phyloP scores from a whole-genome alignment of 2,113 vertebrate species.

The Apodemus sylvaticus region DNA sequence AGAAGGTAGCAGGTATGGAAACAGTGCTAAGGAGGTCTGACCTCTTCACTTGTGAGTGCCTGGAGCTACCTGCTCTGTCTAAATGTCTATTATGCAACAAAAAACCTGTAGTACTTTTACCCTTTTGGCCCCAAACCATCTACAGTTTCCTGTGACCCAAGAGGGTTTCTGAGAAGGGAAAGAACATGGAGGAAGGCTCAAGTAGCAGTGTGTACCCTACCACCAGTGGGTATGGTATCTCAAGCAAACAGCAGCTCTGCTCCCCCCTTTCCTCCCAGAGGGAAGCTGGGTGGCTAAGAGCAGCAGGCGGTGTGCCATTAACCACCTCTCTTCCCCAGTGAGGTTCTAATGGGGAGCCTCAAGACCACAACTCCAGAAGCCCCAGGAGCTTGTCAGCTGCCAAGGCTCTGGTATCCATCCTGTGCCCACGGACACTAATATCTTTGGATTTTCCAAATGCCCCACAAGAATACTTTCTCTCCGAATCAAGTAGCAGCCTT shows the following conservation, averaged over 20 bases:
- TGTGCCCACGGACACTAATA: rapidly evolving
- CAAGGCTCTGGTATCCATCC: background rate
- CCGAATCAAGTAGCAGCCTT: background rate
- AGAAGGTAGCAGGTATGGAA: background rate
- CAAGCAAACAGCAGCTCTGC: background rate
- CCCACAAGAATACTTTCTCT: background rate
- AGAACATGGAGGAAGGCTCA: background rate
- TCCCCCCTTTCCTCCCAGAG: background rate
- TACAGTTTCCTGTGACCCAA: background rate
- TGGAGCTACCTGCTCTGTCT: background rate
- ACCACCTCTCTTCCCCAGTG: background rate
- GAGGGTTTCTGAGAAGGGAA: background rate
- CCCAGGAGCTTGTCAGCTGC: background rate
- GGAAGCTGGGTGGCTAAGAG: background rate
- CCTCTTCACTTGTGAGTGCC: background rate
- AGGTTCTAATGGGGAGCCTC: background rate
- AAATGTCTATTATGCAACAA: background rate
- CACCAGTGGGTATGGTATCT: background rate
- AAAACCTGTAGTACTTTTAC: too few relatives aligned
- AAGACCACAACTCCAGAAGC: background rate
- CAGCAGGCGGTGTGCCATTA: background rate
- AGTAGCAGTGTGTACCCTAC: background rate
- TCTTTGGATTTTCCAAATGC: background rate
- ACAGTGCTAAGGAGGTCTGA: background rate
- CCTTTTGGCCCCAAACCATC: background rate